Evolutionary conservation across 2,113 vertebrate species (phyloP).

Genomic region (Ramphastos sulfuratus): DNA sequence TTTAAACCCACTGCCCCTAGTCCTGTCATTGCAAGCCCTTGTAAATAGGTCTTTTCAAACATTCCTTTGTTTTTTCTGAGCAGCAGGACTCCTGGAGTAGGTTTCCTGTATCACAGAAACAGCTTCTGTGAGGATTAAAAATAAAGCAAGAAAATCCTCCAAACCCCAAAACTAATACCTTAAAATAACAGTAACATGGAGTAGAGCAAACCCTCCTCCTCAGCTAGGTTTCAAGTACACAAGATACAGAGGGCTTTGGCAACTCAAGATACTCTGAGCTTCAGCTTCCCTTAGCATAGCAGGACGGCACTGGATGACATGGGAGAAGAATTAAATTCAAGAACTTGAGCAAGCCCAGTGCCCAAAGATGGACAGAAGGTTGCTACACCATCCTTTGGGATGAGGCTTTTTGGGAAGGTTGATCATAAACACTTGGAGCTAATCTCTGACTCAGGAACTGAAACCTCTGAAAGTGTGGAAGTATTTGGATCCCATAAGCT

Average conservation of each 20-base stretch:
- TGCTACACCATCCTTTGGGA: fast-evolving
- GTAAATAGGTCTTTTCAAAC: not conserved
- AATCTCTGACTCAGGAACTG: not conserved
- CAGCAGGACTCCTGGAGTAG: not conserved
- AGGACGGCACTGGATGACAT: not conserved
- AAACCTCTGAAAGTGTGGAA: not conserved
- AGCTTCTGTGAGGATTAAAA: not conserved
- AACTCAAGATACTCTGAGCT: not conserved
- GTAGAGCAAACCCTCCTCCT: not conserved
- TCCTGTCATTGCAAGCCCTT: too few relatives aligned
- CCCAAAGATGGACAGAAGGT: not conserved
- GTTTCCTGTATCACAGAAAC: not conserved
- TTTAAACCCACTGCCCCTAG: too few relatives aligned
- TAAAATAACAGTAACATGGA: not conserved
- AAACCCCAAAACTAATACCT: not conserved
- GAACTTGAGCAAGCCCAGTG: not conserved
- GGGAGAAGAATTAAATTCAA: not conserved
- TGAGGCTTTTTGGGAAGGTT: not conserved
- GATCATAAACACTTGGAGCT: not conserved
- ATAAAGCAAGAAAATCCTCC: not conserved
- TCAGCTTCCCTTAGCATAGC: not conserved
- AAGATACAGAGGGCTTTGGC: not conserved
- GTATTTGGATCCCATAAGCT: not conserved
- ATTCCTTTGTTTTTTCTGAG: not conserved
- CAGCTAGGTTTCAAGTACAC: not conserved